Conservation (phyloP, 2,888 invertebrate species). For the Amphipoea lucens region DNA sequence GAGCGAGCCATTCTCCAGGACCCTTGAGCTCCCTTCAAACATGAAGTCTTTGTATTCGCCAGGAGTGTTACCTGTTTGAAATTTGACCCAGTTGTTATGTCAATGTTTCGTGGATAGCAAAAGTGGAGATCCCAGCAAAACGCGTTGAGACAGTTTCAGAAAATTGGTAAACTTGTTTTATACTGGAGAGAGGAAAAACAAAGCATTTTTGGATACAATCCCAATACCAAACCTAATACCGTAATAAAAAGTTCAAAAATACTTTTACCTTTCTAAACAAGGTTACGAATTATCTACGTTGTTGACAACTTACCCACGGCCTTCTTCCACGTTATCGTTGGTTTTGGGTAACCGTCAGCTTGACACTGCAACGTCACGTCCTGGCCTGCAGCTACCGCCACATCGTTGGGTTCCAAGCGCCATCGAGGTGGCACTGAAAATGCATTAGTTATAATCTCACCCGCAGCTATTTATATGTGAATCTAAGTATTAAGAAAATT, state of each 20-base stretch:
- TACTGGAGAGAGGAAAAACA: neutral
- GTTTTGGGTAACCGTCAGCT: slow-evolving; percentile 97
- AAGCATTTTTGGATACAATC: slow-evolving; percentile 1
- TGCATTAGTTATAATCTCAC: neutral
- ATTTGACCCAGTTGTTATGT: slow-evolving; percentile 63
- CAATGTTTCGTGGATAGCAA: slow-evolving; percentile 64
- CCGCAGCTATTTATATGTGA: neutral
- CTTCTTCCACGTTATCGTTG: slow-evolving; percentile 96
- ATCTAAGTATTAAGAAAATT: neutral
- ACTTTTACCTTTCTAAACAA: slow-evolving; percentile 7
- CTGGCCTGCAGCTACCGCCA: slow-evolving; percentile 95
- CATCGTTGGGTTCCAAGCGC: slow-evolving; percentile 95
- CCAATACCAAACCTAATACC: neutral
- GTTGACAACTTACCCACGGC: slow-evolving; percentile 92
- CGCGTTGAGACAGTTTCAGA: slow-evolving; percentile 14
- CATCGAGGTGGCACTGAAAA: slow-evolving; percentile 95
- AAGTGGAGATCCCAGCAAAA: slow-evolving; percentile 19
- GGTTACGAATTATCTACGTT: slow-evolving; percentile 2
- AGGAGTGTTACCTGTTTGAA: slow-evolving; percentile 89
- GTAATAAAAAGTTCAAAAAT: neutral
- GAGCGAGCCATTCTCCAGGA: slow-evolving; percentile 95
- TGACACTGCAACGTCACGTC: slow-evolving; percentile 96
- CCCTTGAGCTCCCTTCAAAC: slow-evolving; percentile 94
- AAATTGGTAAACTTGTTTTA: slow-evolving; percentile 9
- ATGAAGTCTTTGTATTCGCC: slow-evolving; percentile 96